Conservation (phyloP, 2,888 invertebrate genomes). For the Villa cingulata region DNA sequence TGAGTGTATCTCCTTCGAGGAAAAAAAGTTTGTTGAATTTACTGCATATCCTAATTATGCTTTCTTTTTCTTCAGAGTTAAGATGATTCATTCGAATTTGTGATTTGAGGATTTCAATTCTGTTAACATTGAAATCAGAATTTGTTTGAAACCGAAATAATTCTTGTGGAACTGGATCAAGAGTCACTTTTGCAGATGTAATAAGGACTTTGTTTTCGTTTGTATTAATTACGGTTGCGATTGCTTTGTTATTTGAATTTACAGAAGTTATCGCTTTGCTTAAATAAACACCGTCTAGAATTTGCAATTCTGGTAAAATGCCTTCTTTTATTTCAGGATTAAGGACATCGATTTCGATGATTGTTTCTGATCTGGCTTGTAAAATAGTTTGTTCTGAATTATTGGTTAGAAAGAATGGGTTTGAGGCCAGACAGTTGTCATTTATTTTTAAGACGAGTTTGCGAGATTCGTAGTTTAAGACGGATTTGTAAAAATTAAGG, state of each 20-base stretch:
- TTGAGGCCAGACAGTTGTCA: no score
- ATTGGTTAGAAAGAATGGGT: no score
- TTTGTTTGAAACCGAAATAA: neutral
- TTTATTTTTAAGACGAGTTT: no score
- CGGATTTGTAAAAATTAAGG: no score
- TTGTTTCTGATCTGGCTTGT: neutral
- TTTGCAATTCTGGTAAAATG: neutral
- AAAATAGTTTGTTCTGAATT: neutral
- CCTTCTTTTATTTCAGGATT: neutral
- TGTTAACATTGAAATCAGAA: neutral
- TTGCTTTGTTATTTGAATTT: neutral
- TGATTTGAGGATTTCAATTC: neutral
- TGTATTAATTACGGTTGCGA: neutral
- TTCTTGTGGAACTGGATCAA: neutral
- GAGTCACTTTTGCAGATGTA: neutral
- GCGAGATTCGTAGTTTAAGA: no score
- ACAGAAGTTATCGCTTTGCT: neutral
- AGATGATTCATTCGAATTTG: slow-evolving; percentile 12
- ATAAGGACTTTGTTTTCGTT: neutral
- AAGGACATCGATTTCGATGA: neutral
- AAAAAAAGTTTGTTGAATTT: slow-evolving; percentile 8
- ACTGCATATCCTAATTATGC: slow-evolving; percentile 2
- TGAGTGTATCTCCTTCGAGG: slow-evolving; percentile 5
- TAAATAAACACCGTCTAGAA: neutral
- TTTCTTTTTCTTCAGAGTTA: slow-evolving; percentile 16